Percentiles rank a stretch among this genome's conserved stretches.
Conservation (phyloP, 2,888 invertebrate species). For the Xanthostigma xanthostigma region DNA sequence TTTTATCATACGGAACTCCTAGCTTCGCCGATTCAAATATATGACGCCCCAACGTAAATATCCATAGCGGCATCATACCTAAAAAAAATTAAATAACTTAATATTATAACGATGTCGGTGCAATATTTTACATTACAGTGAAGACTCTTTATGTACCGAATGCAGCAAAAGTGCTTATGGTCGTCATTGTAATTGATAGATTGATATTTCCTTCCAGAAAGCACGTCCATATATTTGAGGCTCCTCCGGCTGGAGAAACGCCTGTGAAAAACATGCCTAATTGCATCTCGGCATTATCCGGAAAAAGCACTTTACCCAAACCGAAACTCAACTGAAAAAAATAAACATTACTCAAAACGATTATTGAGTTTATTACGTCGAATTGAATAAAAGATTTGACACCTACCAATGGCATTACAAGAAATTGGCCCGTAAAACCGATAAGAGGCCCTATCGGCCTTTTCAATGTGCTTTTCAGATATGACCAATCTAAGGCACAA, state of each 20-base stretch:
- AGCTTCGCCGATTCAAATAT: constrained; percentile 60
- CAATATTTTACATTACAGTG: too few relatives aligned
- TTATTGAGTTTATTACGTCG: not conserved
- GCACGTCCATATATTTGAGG: constrained; percentile 92
- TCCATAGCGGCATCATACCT: constrained; percentile 83
- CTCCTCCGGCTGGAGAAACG: constrained; percentile 85
- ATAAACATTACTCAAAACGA: constrained; percentile 6
- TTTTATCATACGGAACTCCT: constrained; percentile 61
- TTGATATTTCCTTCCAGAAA: constrained; percentile 85
- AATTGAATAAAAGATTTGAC: constrained; percentile 2
- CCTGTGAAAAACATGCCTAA: constrained; percentile 83
- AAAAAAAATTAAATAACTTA: constrained; percentile 17
- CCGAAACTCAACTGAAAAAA: constrained; percentile 52
- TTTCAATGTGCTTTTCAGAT: constrained; percentile 46
- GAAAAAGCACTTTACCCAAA: constrained; percentile 56
- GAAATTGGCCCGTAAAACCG: constrained; percentile 63
- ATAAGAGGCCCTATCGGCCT: constrained; percentile 65
- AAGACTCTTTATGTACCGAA: constrained; percentile 43
- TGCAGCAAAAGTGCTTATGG: constrained; percentile 73
- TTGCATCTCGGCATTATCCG: constrained; percentile 50
- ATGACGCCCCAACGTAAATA: constrained; percentile 66
- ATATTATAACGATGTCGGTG: not conserved
- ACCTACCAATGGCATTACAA: constrained; percentile 74
- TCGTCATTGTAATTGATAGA: constrained; percentile 89
- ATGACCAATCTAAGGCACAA: constrained; percentile 66